Conservation (phyloP, 2,888 invertebrate genomes). For the Luffia ferchaultella region DNA sequence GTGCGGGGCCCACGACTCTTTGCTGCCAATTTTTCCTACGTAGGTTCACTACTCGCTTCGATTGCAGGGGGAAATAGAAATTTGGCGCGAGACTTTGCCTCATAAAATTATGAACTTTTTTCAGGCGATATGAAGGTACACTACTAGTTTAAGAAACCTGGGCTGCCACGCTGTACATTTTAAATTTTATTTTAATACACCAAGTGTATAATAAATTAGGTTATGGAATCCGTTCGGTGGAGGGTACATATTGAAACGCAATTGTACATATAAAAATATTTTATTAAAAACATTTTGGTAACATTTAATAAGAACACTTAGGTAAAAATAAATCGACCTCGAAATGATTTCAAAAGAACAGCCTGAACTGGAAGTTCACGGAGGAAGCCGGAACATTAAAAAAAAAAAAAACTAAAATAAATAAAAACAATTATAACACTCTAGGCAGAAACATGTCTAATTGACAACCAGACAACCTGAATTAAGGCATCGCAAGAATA, state of each 20-base stretch:
- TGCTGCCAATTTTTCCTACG: no score
- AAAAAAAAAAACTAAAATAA: slow-evolving; percentile 39
- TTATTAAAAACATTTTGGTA: slow-evolving; percentile 70
- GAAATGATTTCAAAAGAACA: slow-evolving; percentile 68
- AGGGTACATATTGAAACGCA: not conserved
- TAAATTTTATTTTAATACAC: no score
- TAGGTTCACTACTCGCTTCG: no score
- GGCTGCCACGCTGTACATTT: no score
- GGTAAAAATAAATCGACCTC: slow-evolving; percentile 68
- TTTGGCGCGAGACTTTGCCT: no score
- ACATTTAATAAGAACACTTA: slow-evolving; percentile 71
- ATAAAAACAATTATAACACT: slow-evolving; percentile 61
- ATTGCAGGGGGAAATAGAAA: no score
- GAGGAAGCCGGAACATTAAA: slow-evolving; percentile 65
- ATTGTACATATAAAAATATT: slow-evolving; percentile 66
- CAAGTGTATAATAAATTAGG: no score
- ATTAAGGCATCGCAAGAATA: slow-evolving; percentile 69
- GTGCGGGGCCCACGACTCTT: no score
- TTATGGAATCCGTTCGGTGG: no score
- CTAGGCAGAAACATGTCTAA: slow-evolving; percentile 66
- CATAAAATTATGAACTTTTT: no score
- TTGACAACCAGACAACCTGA: slow-evolving; percentile 70
- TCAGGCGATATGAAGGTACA: no score
- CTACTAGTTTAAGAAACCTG: no score
- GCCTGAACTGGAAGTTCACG: slow-evolving; percentile 67